Evolutionary conservation across 2,888 invertebrate species (phyloP), one percentile per base, ranked within the genome.

Genomic region (Microchrysa polita): DNA sequence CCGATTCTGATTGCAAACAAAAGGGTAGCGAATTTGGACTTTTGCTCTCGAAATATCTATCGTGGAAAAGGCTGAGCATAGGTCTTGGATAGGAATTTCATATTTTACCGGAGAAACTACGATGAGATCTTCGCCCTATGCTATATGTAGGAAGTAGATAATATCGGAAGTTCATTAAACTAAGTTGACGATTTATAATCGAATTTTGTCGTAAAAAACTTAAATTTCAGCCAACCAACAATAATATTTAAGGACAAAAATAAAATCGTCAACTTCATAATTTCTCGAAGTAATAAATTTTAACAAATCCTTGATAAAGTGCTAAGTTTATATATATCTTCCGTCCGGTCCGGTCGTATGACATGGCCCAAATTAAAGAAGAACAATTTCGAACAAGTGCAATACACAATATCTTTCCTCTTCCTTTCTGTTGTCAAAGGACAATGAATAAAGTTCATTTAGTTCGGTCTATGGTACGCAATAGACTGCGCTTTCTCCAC

Each of bases 401-500:
- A 34, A 34, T 34, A 34, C 27, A 34, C 27, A 5, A 34, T 7
- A 34, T 34, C 27, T 7, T 34, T 34, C 27, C 27, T 34, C 7
- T 34, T 34, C 27, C 27, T 34, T 34, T 7, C 27, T 34, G 2
- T 34, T 34, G 27, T 34, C 27, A n/a, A n/a, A n/a, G n/a, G 27
- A 34, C 27, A 34, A 34, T 61, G 55, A 73, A 75, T 75, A n/a
- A n/a, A 74, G 69, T 75, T 75, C 74, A 75, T 75, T 75, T n/a
- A n/a, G n/a, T 74, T 57, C 27, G 27, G 27, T 34, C n/a, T n/a
- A 34, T 34, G 7, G 73, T 72, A 75, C 69, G 81, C 82, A 82
- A 83, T 84, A 84, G 83, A 84, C 83, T 83, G n/a, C n/a, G n/a
- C 82, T 82, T 82, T 81, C 82, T 80, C 81, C 7, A 2, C 7